Evolutionary conservation across 2,113 vertebrate species (phyloP).

Genomic region (Camelus dromedarius): DNA sequence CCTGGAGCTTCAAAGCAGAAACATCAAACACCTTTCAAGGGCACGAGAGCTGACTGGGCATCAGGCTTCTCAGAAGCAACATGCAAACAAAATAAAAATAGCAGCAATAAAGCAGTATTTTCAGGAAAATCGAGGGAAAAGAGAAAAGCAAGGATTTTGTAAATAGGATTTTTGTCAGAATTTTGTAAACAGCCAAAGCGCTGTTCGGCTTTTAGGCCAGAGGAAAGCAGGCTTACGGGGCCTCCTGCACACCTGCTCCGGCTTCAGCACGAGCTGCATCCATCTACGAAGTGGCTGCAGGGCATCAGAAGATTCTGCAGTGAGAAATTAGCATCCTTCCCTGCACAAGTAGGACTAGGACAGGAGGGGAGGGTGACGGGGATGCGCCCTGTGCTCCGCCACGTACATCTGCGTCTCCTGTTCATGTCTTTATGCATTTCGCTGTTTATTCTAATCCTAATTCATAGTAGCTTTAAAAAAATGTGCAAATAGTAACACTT

Average conservation of each 20-base stretch:
- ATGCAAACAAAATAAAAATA: accelerated
- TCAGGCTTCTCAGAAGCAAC: too few species aligned
- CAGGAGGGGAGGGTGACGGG: background rate
- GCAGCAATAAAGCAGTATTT: accelerated
- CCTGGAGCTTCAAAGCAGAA: too few species aligned
- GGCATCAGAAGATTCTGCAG: too few species aligned
- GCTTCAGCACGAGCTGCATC: accelerated
- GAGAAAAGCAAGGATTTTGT: background rate
- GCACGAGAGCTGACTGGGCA: background rate
- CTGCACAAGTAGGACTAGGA: accelerated
- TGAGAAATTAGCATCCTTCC: accelerated
- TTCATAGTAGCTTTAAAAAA: background rate
- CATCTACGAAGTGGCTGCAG: accelerated
- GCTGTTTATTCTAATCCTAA: background rate
- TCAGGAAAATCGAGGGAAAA: background rate
- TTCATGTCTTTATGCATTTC: background rate
- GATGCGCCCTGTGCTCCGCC: accelerated
- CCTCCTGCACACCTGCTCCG: accelerated
- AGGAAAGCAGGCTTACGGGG: background rate
- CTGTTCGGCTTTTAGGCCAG: accelerated
- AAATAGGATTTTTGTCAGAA: too few species aligned
- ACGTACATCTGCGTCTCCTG: background rate
- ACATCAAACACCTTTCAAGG: background rate
- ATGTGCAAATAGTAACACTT: background rate
- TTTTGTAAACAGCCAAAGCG: background rate